Percentiles rank a stretch among this genome's conserved stretches.
phyloP scores from a whole-genome alignment of 2,797 vertebrate genomes.

The Buceros bicornis region DNA sequence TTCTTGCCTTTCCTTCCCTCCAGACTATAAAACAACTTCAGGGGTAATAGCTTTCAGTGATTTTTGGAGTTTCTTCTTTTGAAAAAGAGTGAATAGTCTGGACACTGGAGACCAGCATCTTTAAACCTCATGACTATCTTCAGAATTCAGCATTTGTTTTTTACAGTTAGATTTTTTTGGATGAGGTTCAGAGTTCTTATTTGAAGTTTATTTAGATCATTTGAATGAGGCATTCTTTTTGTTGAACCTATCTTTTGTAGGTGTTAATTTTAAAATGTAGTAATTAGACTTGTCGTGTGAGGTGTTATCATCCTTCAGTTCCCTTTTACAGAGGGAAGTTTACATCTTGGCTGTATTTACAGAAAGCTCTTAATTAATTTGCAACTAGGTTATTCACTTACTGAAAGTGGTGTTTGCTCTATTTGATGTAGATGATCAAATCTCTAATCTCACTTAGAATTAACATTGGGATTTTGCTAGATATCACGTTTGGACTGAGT shows the following conservation, averaged over 20 bases:
- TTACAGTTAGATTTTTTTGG: neutral
- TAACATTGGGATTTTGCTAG: neutral
- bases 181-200: neutral
- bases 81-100: neutral
- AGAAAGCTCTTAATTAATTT: neutral
- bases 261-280: neutral
- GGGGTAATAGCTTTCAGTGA: neutral
- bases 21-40: neutral
- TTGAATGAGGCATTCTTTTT: neutral
- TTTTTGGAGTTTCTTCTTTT: neutral
- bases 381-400: neutral
- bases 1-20: neutral
- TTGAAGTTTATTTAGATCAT: neutral
- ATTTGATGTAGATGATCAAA: neutral
- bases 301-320: neutral
- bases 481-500: neutral
- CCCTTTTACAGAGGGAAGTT: neutral
- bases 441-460: neutral
- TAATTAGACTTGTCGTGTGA: neutral
- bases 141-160: neutral
- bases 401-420: neutral
- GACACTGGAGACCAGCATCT: neutral
- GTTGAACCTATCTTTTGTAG: neutral
- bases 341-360: neutral
- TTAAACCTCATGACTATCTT: neutral